Conservation (phyloP, 2,797 vertebrate species). For the Sebastes matsubarae region DNA sequence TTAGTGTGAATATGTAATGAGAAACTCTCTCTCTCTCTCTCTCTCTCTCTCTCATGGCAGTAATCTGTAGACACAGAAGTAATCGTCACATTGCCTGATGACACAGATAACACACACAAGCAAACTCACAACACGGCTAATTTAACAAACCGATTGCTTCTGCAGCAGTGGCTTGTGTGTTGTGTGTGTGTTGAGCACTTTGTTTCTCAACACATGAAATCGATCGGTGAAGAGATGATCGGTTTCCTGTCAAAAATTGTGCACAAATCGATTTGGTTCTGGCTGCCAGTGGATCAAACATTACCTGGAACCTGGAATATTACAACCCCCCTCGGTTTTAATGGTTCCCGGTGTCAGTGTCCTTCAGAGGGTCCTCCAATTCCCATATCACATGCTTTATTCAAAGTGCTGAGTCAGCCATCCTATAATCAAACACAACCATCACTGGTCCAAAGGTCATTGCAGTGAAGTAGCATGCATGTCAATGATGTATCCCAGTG, state of each 20-base stretch:
- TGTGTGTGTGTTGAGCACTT: background rate
- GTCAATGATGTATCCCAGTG: background rate
- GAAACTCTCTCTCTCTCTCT: background rate
- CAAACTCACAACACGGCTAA: background rate
- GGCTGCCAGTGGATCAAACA: background rate
- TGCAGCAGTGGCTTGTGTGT: background rate
- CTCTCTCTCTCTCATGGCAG: background rate
- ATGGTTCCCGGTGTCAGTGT: background rate
- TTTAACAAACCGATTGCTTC: background rate
- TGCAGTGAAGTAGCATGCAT: background rate
- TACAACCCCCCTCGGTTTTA: background rate
- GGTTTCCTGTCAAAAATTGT: background rate
- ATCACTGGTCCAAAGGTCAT: constrained; percentile 24
- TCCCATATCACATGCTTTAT: constrained; percentile 54
- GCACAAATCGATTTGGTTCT: background rate
- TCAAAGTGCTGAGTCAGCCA: constrained; percentile 59
- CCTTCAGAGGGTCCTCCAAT: constrained; percentile 36
- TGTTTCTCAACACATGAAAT: background rate
- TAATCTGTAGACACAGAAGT: background rate
- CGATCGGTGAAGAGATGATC: background rate
- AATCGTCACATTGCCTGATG: background rate
- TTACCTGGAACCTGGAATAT: background rate
- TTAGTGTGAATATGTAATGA: background rate
- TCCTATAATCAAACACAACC: background rate
- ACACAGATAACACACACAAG: background rate